These are phyloP conservation scores for Oncorhynchus keta DNA, from an alignment of 2,113 vertebrate species.

Conservation along the genomic window DNA sequence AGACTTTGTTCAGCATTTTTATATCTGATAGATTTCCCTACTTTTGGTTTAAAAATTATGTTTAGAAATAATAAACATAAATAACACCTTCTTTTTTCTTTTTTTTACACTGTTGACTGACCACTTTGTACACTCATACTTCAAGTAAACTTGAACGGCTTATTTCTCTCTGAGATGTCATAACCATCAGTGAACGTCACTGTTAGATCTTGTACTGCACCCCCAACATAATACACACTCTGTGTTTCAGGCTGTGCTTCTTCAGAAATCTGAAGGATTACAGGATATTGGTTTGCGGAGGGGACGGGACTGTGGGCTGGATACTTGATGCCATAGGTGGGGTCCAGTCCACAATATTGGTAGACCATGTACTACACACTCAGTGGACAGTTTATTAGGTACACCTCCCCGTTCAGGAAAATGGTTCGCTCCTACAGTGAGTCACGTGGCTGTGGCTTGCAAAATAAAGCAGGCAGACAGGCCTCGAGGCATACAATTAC, in stretches of 20 bases:
- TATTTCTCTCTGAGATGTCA: too few species aligned
- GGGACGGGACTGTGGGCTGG: conserved; percentile 94
- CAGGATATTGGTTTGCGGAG: conserved; percentile 88
- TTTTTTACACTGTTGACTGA: too few species aligned
- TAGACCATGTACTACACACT: too few species aligned
- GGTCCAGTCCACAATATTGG: conserved; percentile 5
- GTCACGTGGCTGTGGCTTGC: too few species aligned
- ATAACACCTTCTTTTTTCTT: neutral
- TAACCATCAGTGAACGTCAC: neutral
- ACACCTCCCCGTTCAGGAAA: too few species aligned
- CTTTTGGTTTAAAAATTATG: neutral
- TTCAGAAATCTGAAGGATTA: conserved; percentile 82
- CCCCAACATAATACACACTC: neutral
- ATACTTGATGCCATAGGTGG: conserved; percentile 89
- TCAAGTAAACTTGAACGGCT: neutral
- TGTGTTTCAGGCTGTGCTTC: conserved; percentile 81
- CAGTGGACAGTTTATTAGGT: too few species aligned
- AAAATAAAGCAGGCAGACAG: too few species aligned
- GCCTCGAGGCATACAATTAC: too few species aligned
- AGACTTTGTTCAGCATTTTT: neutral
- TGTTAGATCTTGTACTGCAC: neutral
- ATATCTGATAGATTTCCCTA: neutral
- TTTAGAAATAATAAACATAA: neutral
- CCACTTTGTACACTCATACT: too few species aligned
- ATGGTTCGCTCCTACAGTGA: too few species aligned